Percentiles rank a stretch among this genome's conserved stretches.
Conservation (phyloP, 1,140 invertebrate species). For the Micrasema minimum region DNA sequence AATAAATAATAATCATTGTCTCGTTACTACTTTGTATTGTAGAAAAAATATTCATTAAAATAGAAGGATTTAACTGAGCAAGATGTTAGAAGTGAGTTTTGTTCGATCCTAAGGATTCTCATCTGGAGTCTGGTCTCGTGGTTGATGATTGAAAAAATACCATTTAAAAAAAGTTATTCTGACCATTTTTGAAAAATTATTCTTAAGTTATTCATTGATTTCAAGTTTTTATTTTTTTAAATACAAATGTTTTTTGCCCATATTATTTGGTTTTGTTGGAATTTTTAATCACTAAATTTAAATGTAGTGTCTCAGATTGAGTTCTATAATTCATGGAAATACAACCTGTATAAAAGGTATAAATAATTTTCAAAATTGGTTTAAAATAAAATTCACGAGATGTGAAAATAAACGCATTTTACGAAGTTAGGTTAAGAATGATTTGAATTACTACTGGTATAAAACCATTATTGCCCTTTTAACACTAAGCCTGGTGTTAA, state of each 20-base stretch:
- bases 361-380: not conserved
- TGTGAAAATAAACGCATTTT: not conserved
- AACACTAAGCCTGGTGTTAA: conserved; percentile 10
- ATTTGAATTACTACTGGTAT: not conserved
- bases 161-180: too few species aligned
- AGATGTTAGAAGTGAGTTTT: too few species aligned
- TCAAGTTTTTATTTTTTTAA: too few species aligned
- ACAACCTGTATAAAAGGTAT: not conserved
- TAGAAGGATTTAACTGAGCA: too few species aligned
- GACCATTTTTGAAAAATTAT: too few species aligned
- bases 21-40: not conserved
- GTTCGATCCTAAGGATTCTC: not conserved
- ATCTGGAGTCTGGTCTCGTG: not conserved
- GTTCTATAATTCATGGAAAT: too few species aligned
- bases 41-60: too few species aligned
- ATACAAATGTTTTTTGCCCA: too few species aligned
- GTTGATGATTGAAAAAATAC: not conserved
- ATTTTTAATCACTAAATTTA: not conserved
- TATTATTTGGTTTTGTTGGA: too few species aligned
- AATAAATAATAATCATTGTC: not conserved
- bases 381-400: not conserved
- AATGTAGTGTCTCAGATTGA: not conserved
- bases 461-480: conserved; percentile 1
- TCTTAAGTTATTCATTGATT: too few species aligned
- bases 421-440: conserved; percentile 3